Conservation (phyloP, 1,140 invertebrate species). For the Berghia stephanieae region DNA sequence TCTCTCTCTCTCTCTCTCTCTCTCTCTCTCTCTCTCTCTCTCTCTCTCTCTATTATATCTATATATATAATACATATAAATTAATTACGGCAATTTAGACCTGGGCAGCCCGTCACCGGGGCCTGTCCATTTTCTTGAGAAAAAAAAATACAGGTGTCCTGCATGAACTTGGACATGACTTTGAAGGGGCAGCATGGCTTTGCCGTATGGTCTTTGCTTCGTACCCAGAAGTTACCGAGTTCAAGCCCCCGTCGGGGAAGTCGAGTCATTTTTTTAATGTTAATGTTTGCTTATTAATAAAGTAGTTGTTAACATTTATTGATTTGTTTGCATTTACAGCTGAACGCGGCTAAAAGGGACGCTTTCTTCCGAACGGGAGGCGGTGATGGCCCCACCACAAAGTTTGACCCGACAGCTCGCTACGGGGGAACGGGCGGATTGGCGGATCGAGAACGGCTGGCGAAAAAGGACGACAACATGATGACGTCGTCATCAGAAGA, state of each 20-base stretch:
- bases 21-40: constrained; percentile 17
- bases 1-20: neutral
- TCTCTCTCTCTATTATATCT: too few relatives aligned
- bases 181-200: constrained; percentile 1
- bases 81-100: neutral
- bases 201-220: too few relatives aligned
- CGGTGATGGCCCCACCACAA: constrained; percentile 50
- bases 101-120: too few relatives aligned
- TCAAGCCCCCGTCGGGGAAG: too few relatives aligned
- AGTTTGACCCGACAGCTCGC: constrained; percentile 58
- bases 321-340: constrained; percentile 45
- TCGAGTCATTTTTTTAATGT: too few relatives aligned
- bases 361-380: constrained; percentile 58
- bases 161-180: too few relatives aligned
- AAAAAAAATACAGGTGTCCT: neutral
- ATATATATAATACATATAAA: neutral
- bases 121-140: neutral
- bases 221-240: too few relatives aligned
- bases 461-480: constrained; percentile 32
- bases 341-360: constrained; percentile 61
- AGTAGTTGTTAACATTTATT: neutral
- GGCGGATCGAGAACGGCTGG: constrained; percentile 49
- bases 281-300: neutral
- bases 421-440: constrained; percentile 38
- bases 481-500: constrained; percentile 33